Evolutionary conservation across 2,888 invertebrate species (phyloP).

Genomic region (Marronus borbonicus): DNA sequence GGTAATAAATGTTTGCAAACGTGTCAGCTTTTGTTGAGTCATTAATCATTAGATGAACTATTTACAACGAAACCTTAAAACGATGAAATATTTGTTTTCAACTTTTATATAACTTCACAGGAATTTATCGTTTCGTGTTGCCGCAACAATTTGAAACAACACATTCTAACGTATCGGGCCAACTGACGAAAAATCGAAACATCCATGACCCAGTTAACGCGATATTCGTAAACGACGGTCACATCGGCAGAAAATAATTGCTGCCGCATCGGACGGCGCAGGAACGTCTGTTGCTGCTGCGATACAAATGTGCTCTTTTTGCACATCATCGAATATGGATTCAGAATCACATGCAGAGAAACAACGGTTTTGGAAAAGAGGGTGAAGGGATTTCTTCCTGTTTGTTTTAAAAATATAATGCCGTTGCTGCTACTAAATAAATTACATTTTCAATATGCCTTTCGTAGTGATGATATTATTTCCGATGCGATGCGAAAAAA

Average conservation of each 20-base stretch:
- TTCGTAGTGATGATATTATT: too few species aligned
- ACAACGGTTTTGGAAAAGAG: too few species aligned
- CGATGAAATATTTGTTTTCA: conserved; percentile 4
- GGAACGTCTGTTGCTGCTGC: not conserved
- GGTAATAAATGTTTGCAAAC: too few species aligned
- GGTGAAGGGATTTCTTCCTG: too few species aligned
- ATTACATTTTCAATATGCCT: too few species aligned
- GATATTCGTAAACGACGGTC: conserved; percentile 40
- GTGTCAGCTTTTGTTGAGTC: too few species aligned
- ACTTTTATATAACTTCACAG: not conserved
- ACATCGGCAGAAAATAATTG: conserved; percentile 28
- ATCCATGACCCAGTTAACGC: conserved; percentile 43
- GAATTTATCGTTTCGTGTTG: conserved; percentile 1
- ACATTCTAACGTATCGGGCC: not conserved
- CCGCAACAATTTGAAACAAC: not conserved
- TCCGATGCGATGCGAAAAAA: too few species aligned
- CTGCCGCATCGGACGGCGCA: not conserved
- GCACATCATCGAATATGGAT: conserved; percentile 7
- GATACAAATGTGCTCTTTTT: conserved; percentile 5
- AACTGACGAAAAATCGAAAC: conserved; percentile 22
- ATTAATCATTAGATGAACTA: too few species aligned
- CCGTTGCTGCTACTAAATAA: too few species aligned
- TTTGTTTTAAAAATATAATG: too few species aligned
- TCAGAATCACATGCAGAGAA: too few species aligned
- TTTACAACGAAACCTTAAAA: too few species aligned